Conservation (phyloP, 2,888 invertebrate species). For the Aphelenchoides bicaudatus region DNA sequence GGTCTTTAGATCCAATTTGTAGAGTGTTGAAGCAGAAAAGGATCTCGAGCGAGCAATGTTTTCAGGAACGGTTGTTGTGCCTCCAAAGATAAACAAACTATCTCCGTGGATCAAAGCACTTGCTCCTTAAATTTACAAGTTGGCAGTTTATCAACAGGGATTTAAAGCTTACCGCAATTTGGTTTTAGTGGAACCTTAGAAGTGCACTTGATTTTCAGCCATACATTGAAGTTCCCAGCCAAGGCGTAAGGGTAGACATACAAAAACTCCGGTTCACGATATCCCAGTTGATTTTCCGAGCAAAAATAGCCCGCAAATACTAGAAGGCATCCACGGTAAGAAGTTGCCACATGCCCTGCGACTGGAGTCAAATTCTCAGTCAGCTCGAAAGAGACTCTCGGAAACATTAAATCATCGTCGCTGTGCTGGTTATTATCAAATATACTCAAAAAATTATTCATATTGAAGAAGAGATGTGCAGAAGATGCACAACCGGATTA, state of each 20-base stretch:
- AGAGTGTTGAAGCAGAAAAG: slow-evolving; percentile 9
- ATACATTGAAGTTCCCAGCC: slow-evolving; percentile 10
- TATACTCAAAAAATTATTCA: too few relatives aligned
- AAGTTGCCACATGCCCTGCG: slow-evolving; percentile 22
- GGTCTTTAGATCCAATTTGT: slow-evolving; percentile 15
- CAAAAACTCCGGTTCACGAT: slow-evolving; percentile 4
- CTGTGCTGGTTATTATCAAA: too few relatives aligned
- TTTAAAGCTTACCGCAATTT: slow-evolving; percentile 18
- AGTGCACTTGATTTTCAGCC: slow-evolving; percentile 10
- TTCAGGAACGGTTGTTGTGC: slow-evolving; percentile 13
- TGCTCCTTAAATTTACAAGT: slow-evolving; percentile 22
- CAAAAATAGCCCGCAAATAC: slow-evolving; percentile 25
- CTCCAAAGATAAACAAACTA: slow-evolving; percentile 28
- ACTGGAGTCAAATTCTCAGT: too few relatives aligned
- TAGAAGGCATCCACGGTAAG: slow-evolving; percentile 22
- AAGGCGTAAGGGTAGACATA: slow-evolving; percentile 21
- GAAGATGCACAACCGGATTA: too few relatives aligned
- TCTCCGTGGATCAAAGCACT: slow-evolving; percentile 24
- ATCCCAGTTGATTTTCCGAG: slow-evolving; percentile 6
- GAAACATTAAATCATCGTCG: too few relatives aligned
- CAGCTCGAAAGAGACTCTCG: too few relatives aligned
- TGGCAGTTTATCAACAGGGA: slow-evolving; percentile 11
- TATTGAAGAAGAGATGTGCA: too few relatives aligned
- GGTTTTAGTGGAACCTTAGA: background rate
- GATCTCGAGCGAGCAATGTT: background rate